Base-by-base conservation (phyloP, 2,797 vertebrate species). In the Phataginus tetradactyla region DNA sequence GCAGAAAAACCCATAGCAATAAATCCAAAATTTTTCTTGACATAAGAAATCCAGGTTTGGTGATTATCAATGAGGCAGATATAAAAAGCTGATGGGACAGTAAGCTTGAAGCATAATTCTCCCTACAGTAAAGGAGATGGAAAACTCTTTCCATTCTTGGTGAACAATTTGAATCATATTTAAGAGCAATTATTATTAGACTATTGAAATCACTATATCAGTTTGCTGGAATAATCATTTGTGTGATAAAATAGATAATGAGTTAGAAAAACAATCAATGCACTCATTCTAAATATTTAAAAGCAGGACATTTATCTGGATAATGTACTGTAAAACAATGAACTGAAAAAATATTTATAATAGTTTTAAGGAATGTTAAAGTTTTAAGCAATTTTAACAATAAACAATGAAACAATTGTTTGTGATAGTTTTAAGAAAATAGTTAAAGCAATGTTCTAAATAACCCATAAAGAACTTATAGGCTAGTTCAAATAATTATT, bases 1-100 rank as follows among this genome's bases (percentile, higher is more conserved):
- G 45, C 17, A 96, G 71, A 96, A 97, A 98, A 94, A 83, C 39
- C 59, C 92, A 34, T 23, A 85, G 37, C 37, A 81, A 59, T 86
- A 86, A 93, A 10, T 45, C 18, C 69, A 68, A 32, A 88, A 25
- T 69, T 92, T 95, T 97, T 32, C 18, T 96, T 91, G 37, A 78
- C 45, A 51, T 57, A 37, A 94, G 55, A 90, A 92, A 95, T 84
- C 77, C 77, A 97, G 93, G 64, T 89, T 90, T 96, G 53, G 42
- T 69, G 69, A 77, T 4, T 75, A 94, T 86, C 81, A 96, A 96
- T 97, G 93, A 94, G 53, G 83, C 6, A 94, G 3, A n/a, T 87
- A 1, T 21, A 93, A 45, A 85, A 18, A 77, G 32, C 11, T 68
- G 78, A 90, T 57, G 37, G 25, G 23, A 84, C n/a, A n/a, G 4